Evolutionary conservation across 2,797 vertebrate species (phyloP).

Genomic region (Paguma larvata): DNA sequence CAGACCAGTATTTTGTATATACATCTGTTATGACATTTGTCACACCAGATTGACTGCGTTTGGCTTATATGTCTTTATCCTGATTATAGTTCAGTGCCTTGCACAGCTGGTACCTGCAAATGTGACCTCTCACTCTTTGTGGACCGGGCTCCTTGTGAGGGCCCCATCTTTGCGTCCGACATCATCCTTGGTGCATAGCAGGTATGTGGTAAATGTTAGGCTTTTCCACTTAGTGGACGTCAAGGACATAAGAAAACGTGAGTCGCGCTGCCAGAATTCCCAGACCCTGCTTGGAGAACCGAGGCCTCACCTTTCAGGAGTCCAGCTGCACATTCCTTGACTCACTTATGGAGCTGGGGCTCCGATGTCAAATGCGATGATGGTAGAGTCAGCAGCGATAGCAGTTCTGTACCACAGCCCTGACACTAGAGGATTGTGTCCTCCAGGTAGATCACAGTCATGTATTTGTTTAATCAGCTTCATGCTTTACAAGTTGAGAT

Average conservation of each 20-base stretch:
- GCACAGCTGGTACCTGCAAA: background rate
- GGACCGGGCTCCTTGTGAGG: background rate
- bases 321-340: background rate
- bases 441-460: background rate
- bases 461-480: background rate
- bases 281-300: background rate
- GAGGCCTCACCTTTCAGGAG: background rate
- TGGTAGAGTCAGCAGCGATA: background rate
- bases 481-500: background rate
- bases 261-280: background rate
- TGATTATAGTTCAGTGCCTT: background rate
- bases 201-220: too few species aligned
- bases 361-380: background rate
- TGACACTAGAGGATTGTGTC: background rate
- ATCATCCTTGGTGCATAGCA: background rate
- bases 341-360: background rate
- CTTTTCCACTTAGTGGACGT: background rate
- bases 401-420: background rate
- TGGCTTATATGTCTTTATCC: constrained; percentile 23
- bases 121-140: background rate
- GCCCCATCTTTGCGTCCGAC: background rate
- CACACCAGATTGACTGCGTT: background rate
- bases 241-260: background rate
- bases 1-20: background rate
- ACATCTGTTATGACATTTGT: background rate